phyloP scores from a whole-genome alignment of 2,888 invertebrate species.

The Incurvaria masculella region DNA sequence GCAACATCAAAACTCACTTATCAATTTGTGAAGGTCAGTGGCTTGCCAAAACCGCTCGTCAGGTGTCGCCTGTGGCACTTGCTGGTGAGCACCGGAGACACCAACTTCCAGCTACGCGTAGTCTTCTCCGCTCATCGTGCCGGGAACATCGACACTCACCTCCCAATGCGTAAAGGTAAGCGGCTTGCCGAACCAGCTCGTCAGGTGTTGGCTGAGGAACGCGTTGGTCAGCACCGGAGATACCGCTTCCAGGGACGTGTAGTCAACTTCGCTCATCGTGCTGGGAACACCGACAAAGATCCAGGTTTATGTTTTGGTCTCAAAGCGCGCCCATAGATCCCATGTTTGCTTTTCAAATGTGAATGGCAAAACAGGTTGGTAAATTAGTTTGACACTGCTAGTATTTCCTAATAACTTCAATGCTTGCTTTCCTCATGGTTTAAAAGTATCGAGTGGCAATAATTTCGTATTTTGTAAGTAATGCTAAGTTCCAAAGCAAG shows the following conservation, averaged over 20 bases:
- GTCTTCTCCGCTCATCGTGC: slow-evolving; percentile 19
- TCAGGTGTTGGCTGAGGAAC: slow-evolving; percentile 27
- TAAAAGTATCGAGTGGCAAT: too few species aligned
- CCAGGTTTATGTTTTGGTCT: too few species aligned
- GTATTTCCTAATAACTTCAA: too few species aligned
- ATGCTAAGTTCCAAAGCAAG: too few species aligned
- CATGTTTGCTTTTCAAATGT: too few species aligned
- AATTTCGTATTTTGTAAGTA: too few species aligned
- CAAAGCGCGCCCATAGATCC: too few species aligned
- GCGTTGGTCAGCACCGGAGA: slow-evolving; percentile 34
- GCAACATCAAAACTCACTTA: slow-evolving; percentile 26
- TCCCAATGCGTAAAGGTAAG: slow-evolving; percentile 39
- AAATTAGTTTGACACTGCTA: too few species aligned
- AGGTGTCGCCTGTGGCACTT: slow-evolving; percentile 30
- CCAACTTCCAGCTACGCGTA: slow-evolving; percentile 26
- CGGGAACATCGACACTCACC: slow-evolving; percentile 22
- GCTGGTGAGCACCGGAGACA: slow-evolving; percentile 33
- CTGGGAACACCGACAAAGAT: too few species aligned
- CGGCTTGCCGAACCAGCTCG: slow-evolving; percentile 34
- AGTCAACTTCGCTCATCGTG: slow-evolving; percentile 21
- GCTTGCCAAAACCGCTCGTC: slow-evolving; percentile 34
- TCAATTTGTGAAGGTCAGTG: slow-evolving; percentile 35
- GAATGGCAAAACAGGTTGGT: too few species aligned
- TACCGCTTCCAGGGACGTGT: slow-evolving; percentile 25
- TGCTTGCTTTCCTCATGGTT: too few species aligned